Evolutionary conservation across 2,888 invertebrate species (phyloP), one percentile per base, ranked within the genome.

Genomic region (Sericinus montela): DNA sequence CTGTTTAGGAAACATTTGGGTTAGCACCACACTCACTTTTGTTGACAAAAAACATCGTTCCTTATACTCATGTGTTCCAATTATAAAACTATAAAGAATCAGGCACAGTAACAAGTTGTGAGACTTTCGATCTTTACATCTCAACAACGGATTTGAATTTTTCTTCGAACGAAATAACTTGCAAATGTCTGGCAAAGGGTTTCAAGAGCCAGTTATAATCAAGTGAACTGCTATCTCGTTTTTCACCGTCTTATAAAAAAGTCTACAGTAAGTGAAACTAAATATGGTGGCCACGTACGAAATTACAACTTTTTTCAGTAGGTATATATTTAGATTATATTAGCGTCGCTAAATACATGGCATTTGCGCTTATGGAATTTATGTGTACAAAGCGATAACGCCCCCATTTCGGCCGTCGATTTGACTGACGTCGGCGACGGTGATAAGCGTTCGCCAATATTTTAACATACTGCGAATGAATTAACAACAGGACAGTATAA

Each of bases 381-480:
- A 42, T 43, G 42, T 58, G 32, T 48, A 36, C 40, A 36, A 15
- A 37, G 32, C 25, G 81, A 81, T 82, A 81, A 77, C 70, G 77
- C 80, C 81, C 77, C 69, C 67, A 80, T 77, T 65, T 55, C 53
- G 48, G 60, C 60, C 56, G 60, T 60, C 58, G 61, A 67, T 72
- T 70, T 68, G 70, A 67, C 70, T 72, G 73, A 71, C 68, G 70
- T 70, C 63, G 59, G 53, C 44, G 57, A 50, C 54, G 55, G 56
- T 65, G 76, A 79, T 78, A 76, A 75, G 65, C 55, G 49, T 50
- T 8, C 45, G 59, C 56, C 51, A 60, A 57, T 56, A 57, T 54
- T 65, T 63, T 61, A 54, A 45, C 44, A 29, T 45, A 35, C 23
- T 35, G 34, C 39, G 19, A 35, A 34, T 35, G 34, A 11, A 34